A percentile compares a stretch with the other conserved stretches of the same genome.
Evolutionary conservation across 2,888 invertebrate species (phyloP).

Genomic region (Homarus gammarus): DNA sequence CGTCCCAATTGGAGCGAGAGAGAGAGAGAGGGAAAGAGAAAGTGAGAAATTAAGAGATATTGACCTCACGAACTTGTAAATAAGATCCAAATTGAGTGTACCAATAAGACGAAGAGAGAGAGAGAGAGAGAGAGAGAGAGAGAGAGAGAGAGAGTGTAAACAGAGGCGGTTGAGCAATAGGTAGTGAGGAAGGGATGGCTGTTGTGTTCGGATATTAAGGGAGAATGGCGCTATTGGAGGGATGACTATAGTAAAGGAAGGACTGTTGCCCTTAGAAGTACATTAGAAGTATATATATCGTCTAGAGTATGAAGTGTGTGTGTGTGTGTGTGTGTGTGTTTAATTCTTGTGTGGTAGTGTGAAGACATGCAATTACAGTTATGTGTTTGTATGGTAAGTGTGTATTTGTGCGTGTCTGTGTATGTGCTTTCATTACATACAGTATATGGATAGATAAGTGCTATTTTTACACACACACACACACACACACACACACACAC

Average conservation of each 20-base stretch:
- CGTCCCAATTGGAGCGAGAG: too few relatives aligned
- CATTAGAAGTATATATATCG: too few relatives aligned
- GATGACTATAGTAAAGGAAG: too few relatives aligned
- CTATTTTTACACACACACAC: too few relatives aligned
- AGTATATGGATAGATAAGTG: background rate
- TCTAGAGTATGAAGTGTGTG: background rate
- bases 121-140: slow-evolving; percentile 21
- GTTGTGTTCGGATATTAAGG: slow-evolving; percentile 16
- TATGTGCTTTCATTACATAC: background rate
- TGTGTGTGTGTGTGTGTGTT: slow-evolving; percentile 28
- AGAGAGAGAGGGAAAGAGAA: slow-evolving; percentile 19
- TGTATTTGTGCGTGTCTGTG: background rate
- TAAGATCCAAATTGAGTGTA: too few relatives aligned
- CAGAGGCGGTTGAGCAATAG: background rate
- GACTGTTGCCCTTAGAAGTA: too few relatives aligned
- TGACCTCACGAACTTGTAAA: too few relatives aligned
- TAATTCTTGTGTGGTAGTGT: too few relatives aligned
- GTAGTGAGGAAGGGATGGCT: background rate
- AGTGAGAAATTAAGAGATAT: too few relatives aligned
- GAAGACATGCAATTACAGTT: background rate
- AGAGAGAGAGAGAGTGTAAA: background rate
- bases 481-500: slow-evolving; percentile 19
- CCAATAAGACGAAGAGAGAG: slow-evolving; percentile 25
- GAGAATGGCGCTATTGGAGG: background rate
- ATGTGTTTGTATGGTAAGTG: background rate